A percentile compares a stretch with the other conserved stretches of the same genome.
Evolutionary conservation across 64 coral and sea anemone species (phyloP).

Genomic region (Dendronephthya gigantea): DNA sequence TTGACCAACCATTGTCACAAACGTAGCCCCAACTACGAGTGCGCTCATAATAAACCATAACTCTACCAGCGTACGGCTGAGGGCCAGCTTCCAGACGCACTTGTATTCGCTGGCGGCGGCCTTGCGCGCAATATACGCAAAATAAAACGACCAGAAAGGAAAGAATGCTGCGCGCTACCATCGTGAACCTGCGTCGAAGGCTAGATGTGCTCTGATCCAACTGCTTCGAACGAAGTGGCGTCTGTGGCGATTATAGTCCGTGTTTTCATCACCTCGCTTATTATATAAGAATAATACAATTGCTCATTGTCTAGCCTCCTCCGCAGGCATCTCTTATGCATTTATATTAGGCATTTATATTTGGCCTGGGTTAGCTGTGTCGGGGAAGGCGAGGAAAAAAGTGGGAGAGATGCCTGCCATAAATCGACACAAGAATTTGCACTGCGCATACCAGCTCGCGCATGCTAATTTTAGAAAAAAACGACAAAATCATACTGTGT

Average conservation of each 20-base stretch:
- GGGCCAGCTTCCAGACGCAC: slow-evolving; percentile 3
- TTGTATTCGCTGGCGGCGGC: background rate
- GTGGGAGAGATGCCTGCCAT: no score
- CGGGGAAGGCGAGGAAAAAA: no score
- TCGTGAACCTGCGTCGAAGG: background rate
- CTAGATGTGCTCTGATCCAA: background rate
- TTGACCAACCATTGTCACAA: background rate
- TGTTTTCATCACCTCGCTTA: background rate
- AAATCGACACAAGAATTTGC: no score
- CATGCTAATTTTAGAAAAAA: no score
- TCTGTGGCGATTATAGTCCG: background rate
- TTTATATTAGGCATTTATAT: no score
- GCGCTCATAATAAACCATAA: background rate
- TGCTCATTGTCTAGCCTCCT: no score
- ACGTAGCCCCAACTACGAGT: background rate
- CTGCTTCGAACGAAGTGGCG: background rate
- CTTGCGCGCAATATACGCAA: background rate
- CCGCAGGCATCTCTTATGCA: no score
- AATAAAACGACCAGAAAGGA: background rate
- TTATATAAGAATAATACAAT: background rate
- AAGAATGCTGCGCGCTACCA: background rate
- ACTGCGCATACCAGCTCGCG: no score
- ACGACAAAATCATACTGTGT: no score
- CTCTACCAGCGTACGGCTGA: background rate
- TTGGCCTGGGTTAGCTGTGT: no score